phyloP scores from a whole-genome alignment of 2,888 invertebrate species.

The Gandaritis pyraliata region DNA sequence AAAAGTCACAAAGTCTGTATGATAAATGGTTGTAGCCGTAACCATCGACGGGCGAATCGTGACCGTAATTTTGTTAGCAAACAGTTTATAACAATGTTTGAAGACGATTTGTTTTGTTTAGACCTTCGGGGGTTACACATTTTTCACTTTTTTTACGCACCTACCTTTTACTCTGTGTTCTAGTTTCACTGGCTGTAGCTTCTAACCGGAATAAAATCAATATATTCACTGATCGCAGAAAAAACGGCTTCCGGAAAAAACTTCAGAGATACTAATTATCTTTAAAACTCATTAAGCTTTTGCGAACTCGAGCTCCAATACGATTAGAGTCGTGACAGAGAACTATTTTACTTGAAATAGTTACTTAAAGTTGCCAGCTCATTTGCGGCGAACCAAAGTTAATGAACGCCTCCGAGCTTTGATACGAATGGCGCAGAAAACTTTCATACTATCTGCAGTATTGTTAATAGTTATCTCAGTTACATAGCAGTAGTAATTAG shows the following conservation, averaged over 20 bases:
- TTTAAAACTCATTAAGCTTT: slow-evolving; percentile 38
- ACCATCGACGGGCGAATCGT: slow-evolving; percentile 34
- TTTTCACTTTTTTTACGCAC: slow-evolving; percentile 8
- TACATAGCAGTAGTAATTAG: background rate
- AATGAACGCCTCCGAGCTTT: slow-evolving; percentile 56
- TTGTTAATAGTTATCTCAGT: slow-evolving; percentile 14
- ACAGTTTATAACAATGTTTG: slow-evolving; percentile 39
- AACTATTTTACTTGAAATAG: slow-evolving; percentile 62
- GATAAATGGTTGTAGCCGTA: slow-evolving; percentile 33
- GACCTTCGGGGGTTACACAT: slow-evolving; percentile 22
- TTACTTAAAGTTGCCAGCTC: slow-evolving; percentile 60
- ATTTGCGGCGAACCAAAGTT: slow-evolving; percentile 61
- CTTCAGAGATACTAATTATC: slow-evolving; percentile 25
- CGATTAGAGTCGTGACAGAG: slow-evolving; percentile 47
- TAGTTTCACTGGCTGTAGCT: too few species aligned
- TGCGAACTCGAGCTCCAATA: slow-evolving; percentile 34
- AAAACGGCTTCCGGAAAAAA: background rate
- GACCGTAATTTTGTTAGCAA: slow-evolving; percentile 39
- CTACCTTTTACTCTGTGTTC: too few species aligned
- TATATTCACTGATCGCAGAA: background rate
- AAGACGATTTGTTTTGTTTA: slow-evolving; percentile 33
- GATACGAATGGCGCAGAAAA: slow-evolving; percentile 52
- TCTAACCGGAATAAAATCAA: too few species aligned
- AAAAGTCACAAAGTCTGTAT: slow-evolving; percentile 17
- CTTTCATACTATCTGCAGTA: slow-evolving; percentile 29